Evolutionary conservation across 1,140 invertebrate genomes (phyloP).

Genomic region (Pogonus chalceus): DNA sequence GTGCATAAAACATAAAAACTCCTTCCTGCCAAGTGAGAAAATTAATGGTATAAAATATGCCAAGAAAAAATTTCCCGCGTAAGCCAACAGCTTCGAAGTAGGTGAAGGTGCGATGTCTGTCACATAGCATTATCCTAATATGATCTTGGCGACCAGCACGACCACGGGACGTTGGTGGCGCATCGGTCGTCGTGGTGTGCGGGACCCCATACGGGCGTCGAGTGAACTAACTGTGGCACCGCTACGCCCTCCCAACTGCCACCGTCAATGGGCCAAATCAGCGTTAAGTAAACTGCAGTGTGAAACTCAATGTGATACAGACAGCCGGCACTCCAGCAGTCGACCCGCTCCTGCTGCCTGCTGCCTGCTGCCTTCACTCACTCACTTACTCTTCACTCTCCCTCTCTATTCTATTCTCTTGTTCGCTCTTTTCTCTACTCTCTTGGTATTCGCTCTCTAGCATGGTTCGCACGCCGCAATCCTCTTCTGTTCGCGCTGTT

Average conservation of each 20-base stretch:
- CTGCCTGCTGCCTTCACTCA: background rate
- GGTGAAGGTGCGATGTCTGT: too few species aligned
- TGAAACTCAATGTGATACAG: too few species aligned
- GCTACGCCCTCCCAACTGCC: background rate
- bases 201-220: background rate
- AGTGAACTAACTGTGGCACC: background rate
- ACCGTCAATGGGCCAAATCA: slow-evolving; percentile 2
- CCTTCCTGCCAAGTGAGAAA: too few species aligned
- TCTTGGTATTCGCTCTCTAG: background rate
- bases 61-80: too few species aligned
- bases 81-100: too few species aligned
- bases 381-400: background rate
- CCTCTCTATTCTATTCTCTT: background rate
- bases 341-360: too few species aligned
- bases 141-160: too few species aligned
- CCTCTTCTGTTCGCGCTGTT: background rate
- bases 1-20: too few species aligned
- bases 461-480: background rate
- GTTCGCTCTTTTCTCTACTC: background rate
- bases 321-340: too few species aligned
- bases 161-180: background rate
- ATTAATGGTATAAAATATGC: too few species aligned
- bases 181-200: background rate
- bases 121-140: too few species aligned
- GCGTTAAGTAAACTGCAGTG: slow-evolving; percentile 3